Conservation (phyloP, 2,113 vertebrate species). For the Vireo altiloquus region DNA sequence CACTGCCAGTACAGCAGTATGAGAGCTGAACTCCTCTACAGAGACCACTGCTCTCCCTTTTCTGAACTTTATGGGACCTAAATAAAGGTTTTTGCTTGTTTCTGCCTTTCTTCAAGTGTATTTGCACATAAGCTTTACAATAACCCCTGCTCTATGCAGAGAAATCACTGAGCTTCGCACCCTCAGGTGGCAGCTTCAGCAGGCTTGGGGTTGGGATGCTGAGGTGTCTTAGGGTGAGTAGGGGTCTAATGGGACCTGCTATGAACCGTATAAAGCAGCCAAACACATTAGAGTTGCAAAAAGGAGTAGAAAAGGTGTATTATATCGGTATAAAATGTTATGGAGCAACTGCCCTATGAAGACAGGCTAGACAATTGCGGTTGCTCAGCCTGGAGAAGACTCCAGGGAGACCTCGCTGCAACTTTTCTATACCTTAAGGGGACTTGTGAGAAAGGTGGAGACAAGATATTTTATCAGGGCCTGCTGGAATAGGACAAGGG, state of each 20-base stretch:
- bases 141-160: neutral
- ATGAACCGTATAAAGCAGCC: accelerated
- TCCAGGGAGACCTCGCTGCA: neutral
- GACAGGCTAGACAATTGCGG: neutral
- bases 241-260: neutral
- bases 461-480: neutral
- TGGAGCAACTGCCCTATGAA: neutral
- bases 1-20: neutral
- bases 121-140: neutral
- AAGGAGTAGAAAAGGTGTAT: neutral
- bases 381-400: neutral
- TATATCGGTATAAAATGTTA: neutral
- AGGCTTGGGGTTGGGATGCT: neutral
- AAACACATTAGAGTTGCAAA: neutral
- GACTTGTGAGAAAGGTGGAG: neutral
- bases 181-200: neutral
- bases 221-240: neutral
- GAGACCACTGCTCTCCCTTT: neutral
- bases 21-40: neutral
- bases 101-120: neutral
- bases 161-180: neutral
- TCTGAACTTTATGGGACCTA: neutral
- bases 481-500: neutral
- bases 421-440: neutral
- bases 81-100: neutral